Percentiles rank a stretch among this genome's conserved stretches.
Evolutionary conservation across 2,113 vertebrate species (phyloP).

Genomic region (Romanogobio albipinnatus): DNA sequence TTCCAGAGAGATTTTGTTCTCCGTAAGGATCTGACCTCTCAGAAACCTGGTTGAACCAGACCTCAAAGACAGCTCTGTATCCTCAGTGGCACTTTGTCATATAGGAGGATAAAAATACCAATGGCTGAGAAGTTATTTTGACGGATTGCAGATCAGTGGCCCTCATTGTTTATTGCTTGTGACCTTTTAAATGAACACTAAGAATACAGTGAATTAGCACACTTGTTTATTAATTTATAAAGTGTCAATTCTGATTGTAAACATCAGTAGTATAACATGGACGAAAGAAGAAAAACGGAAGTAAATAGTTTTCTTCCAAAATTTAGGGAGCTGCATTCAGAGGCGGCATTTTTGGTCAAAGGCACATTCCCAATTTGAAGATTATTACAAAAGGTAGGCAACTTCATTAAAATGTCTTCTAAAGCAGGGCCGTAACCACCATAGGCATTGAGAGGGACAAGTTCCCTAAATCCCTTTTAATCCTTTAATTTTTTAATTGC

Average conservation of each 20-base stretch:
- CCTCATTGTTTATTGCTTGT: not conserved
- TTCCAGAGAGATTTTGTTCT: constrained; percentile 50
- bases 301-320: not conserved
- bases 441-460: too few relatives aligned
- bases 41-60: constrained; percentile 37
- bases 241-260: not conserved
- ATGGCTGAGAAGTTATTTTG: constrained; percentile 26
- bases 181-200: not conserved
- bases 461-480: too few relatives aligned
- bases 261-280: not conserved
- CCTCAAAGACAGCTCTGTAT: constrained; percentile 34
- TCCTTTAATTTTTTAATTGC: too few relatives aligned
- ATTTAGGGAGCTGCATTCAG: too few relatives aligned
- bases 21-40: constrained; percentile 38
- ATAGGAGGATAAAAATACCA: constrained; percentile 17
- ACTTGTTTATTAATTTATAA: not conserved
- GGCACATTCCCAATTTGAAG: too few relatives aligned
- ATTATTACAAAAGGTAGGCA: too few relatives aligned
- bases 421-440: too few relatives aligned
- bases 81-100: constrained; percentile 28
- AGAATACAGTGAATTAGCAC: not conserved
- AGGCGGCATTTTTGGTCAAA: too few relatives aligned
- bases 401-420: too few relatives aligned
- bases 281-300: not conserved
- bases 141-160: constrained; percentile 5